phyloP scores from a whole-genome alignment of 2,113 vertebrate species.

The Arothron firmamentum region DNA sequence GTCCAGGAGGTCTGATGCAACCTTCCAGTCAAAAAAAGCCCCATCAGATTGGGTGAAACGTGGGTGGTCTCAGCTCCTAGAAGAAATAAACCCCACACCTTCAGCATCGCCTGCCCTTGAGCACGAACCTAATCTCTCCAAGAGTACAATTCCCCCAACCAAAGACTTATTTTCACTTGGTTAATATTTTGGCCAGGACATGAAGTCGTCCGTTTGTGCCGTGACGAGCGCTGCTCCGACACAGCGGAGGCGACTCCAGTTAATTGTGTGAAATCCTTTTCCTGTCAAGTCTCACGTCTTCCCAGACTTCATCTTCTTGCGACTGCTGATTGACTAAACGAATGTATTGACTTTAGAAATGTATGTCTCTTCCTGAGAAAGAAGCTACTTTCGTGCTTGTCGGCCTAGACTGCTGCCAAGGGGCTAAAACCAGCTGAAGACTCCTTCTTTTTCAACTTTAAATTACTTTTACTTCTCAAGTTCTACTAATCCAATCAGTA shows the following conservation, averaged over 20 bases:
- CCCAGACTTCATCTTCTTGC: constrained; percentile 28
- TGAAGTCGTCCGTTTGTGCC: constrained; percentile 50
- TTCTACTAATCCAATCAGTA: no score
- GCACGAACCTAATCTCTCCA: constrained; percentile 39
- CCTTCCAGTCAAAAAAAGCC: no score
- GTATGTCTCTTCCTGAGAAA: constrained; percentile 13
- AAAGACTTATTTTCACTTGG: constrained; percentile 50
- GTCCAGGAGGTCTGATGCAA: no score
- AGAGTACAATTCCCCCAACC: constrained; percentile 50
- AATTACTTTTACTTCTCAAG: no score
- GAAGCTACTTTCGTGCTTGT: neutral
- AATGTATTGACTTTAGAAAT: constrained; percentile 37
- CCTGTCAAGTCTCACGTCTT: constrained; percentile 38
- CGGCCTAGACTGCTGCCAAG: no score
- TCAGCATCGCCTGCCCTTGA: constrained; percentile 20
- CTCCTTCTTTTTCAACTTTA: no score
- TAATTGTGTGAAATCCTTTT: constrained; percentile 59
- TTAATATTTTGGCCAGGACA: constrained; percentile 56
- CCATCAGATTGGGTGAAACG: no score
- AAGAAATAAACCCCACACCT: no score
- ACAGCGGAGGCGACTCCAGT: constrained; percentile 31
- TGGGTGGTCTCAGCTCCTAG: no score
- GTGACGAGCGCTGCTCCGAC: constrained; percentile 39
- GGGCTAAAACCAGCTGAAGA: no score
- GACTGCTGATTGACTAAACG: constrained; percentile 21